Conservation (phyloP, 2,797 vertebrate genomes). For the Megaceryle alcyon region DNA sequence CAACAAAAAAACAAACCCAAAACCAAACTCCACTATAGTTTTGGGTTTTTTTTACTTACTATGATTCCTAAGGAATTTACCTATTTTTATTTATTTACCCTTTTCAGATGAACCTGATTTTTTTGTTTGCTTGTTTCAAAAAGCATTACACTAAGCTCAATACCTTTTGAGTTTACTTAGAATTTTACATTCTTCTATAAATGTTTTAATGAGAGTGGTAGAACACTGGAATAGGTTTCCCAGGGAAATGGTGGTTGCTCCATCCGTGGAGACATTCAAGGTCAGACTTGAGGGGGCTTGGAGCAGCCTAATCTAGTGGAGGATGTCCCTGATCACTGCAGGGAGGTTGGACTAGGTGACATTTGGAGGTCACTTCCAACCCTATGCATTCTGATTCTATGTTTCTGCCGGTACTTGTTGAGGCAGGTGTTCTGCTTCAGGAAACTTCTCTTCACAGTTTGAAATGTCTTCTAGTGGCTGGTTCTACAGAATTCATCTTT, state of each 20-base stretch:
- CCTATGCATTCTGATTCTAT: too few species aligned
- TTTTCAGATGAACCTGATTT: slow-evolving; percentile 17
- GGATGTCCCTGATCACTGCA: too few species aligned
- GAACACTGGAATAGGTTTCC: too few species aligned
- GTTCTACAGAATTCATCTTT: neutral
- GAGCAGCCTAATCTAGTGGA: too few species aligned
- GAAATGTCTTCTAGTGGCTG: neutral
- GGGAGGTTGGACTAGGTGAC: too few species aligned
- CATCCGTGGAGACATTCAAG: too few species aligned
- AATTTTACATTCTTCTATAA: slow-evolving; percentile 51
- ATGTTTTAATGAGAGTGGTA: neutral
- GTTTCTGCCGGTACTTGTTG: slow-evolving; percentile 47
- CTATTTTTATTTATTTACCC: slow-evolving; percentile 50
- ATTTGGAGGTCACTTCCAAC: too few species aligned
- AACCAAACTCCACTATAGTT: neutral
- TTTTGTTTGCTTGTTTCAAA: slow-evolving; percentile 1
- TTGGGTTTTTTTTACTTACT: neutral
- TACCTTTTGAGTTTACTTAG: slow-evolving; percentile 52
- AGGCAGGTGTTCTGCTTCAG: neutral
- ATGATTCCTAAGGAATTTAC: neutral
- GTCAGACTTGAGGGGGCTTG: too few species aligned
- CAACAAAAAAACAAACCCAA: too few species aligned
- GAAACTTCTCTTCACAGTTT: neutral
- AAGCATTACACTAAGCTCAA: slow-evolving; percentile 20
- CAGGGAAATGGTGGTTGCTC: too few species aligned